Base-by-base conservation (phyloP, 2,113 vertebrate species). In the Sisor rabdophorus region DNA sequence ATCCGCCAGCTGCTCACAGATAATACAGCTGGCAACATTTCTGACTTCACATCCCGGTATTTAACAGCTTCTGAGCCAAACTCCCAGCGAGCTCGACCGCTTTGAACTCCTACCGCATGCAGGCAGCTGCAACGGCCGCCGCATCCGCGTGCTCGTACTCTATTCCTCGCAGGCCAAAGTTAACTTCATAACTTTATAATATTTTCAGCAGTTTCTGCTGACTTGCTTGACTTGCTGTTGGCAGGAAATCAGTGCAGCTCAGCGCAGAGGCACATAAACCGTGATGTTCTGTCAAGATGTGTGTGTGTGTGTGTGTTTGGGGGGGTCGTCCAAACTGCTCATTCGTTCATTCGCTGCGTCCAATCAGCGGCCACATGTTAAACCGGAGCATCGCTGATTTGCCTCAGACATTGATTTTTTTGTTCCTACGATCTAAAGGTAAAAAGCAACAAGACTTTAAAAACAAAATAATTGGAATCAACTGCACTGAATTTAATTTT, bases 181-280 rank as follows among this genome's bases (percentile, higher is more conserved):
- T 71, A 78, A 71, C 48, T 78, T 63, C 56, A 61, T 36, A 71
- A 63, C 48, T 71, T 19, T 28, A 16, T 53, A 50, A 78, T 40
- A 55, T 71, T 70, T 61, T 71, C 58, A 64, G 47, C n/a, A 32
- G 40, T 54, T 71, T 71, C 17, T 52, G 76, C 68, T 71, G 69
- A 78, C 76, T 54, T 54, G 50, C 58, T 78, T 55, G 68, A 63
- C 58, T 55, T 44, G 58, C 50, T 63, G 16, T 55, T 78, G 76
- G 76, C 76, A 72, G 76, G 50, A 64, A 72, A 72, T 72, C 58
- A 64, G 59, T 72, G 58, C 16, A 17, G 44, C 65, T 70, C 76
- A 26, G 15, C 5, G 32, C 76, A 53, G 32, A 71, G 63, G 76
- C 16, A 54, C 68, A 71, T 65, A 50, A 22, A 8, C 16, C 47